A percentile compares a stretch with the other conserved stretches of the same genome.
Conservation (phyloP, 2,797 vertebrate genomes). For the Malurus leucopterus region DNA sequence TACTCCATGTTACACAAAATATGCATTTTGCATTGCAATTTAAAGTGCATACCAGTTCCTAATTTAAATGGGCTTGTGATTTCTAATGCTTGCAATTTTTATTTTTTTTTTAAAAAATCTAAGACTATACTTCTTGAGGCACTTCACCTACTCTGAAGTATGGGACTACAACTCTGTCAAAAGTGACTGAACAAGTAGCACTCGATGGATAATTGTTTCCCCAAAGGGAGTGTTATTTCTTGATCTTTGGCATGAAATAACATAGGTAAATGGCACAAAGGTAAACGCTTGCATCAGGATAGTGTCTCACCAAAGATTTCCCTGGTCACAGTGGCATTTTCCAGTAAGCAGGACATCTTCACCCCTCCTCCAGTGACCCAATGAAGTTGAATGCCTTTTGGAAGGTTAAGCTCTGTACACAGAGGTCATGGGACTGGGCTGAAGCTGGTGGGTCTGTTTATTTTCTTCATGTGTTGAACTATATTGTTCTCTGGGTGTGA, state of each 20-base stretch:
- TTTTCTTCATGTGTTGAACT: constrained; percentile 48
- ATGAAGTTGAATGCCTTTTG: background rate
- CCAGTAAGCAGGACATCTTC: constrained; percentile 23
- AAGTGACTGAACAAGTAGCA: background rate
- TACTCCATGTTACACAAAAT: background rate
- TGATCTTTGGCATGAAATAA: constrained; percentile 25
- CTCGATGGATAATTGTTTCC: background rate
- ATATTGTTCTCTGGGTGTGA: constrained; percentile 28
- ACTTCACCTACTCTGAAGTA: background rate
- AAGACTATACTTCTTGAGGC: background rate
- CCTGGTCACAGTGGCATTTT: constrained; percentile 14
- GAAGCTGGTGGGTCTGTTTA: constrained; percentile 33
- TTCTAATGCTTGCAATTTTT: background rate
- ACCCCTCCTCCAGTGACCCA: constrained; percentile 38
- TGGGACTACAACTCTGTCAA: background rate
- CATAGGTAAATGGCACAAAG: background rate
- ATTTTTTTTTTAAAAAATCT: background rate
- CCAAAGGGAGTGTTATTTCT: background rate
- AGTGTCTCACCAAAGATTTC: background rate
- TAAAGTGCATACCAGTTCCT: background rate
- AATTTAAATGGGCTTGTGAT: background rate
- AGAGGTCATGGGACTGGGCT: constrained; percentile 49
- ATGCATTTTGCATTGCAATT: background rate
- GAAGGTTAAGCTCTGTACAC: constrained; percentile 49
- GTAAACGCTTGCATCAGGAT: constrained; percentile 25